Conservation (phyloP, 2,113 vertebrate species). For the Kryptolebias marmoratus region DNA sequence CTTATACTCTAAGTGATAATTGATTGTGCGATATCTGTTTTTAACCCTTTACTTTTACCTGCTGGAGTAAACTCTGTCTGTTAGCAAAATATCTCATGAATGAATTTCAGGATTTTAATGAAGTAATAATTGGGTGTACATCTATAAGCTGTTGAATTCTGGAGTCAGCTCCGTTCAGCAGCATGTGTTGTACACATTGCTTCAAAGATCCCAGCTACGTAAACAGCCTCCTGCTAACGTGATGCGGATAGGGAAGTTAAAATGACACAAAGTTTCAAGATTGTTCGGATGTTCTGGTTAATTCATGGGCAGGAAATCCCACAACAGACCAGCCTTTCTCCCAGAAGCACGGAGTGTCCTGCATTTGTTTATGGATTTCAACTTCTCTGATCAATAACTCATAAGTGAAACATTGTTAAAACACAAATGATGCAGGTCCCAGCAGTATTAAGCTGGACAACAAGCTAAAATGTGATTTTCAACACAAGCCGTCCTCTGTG, state of each 20-base stretch:
- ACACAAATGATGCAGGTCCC: background rate
- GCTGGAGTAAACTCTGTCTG: too few relatives aligned
- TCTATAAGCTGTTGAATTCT: too few relatives aligned
- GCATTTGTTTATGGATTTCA: background rate
- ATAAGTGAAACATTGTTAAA: conserved; percentile 18
- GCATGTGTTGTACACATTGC: too few relatives aligned
- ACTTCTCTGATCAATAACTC: conserved; percentile 1
- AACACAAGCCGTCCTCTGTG: background rate
- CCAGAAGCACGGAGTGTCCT: background rate
- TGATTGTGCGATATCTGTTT: too few relatives aligned
- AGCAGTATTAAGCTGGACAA: background rate
- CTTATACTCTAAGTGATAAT: too few relatives aligned
- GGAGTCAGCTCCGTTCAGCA: too few relatives aligned
- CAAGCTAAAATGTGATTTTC: background rate
- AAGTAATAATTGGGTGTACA: too few relatives aligned
- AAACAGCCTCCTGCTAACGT: background rate
- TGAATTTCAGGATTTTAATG: too few relatives aligned
- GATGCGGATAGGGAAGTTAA: background rate
- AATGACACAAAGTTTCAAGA: background rate
- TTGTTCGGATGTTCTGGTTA: conserved; percentile 1
- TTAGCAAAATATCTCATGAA: too few relatives aligned
- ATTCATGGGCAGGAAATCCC: background rate
- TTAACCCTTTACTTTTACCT: too few relatives aligned
- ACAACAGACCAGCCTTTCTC: background rate
- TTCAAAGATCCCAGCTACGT: too few relatives aligned